These are phyloP conservation scores for Acromyrmex echinatior DNA, from an alignment of 1,140 invertebrate genomes.

Conservation along the genomic window DNA sequence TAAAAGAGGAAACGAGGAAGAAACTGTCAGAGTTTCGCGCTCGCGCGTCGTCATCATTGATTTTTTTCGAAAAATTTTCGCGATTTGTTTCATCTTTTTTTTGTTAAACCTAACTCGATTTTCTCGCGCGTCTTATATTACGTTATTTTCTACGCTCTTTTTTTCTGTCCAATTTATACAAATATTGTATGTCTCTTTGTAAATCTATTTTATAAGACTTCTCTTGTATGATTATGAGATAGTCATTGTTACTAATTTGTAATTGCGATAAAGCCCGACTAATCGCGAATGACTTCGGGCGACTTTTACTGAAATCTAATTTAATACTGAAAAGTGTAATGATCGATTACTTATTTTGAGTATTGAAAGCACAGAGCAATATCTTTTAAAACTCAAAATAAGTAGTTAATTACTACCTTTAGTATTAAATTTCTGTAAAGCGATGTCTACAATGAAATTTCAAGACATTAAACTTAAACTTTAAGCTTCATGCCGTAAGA, in stretches of 20 bases:
- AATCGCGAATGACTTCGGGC: not conserved
- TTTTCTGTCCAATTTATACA: slow-evolving; percentile 52
- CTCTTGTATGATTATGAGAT: slow-evolving; percentile 26
- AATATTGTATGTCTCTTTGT: not conserved
- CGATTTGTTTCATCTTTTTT: not conserved
- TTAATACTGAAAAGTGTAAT: no score
- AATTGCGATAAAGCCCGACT: slow-evolving; percentile 12
- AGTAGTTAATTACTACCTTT: no score
- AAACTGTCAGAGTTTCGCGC: slow-evolving; percentile 8
- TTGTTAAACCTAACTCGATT: not conserved
- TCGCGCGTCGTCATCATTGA: not conserved
- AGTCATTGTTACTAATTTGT: slow-evolving; percentile 26
- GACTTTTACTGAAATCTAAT: no score
- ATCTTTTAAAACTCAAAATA: no score
- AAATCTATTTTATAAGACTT: slow-evolving; percentile 41
- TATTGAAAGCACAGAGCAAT: no score
- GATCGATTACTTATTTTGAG: no score
- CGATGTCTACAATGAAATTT: no score
- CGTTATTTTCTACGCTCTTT: slow-evolving; percentile 51
- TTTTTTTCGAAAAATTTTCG: not conserved
- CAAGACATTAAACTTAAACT: no score
- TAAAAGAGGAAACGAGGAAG: slow-evolving; percentile 21
- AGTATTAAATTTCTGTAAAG: no score
- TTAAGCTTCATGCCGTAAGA: no score
- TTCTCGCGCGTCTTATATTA: slow-evolving; percentile 36